Evolutionary conservation across 2,888 invertebrate genomes (phyloP), one percentile per base, ranked within the genome.

Genomic region (Eustalomyia histrio): DNA sequence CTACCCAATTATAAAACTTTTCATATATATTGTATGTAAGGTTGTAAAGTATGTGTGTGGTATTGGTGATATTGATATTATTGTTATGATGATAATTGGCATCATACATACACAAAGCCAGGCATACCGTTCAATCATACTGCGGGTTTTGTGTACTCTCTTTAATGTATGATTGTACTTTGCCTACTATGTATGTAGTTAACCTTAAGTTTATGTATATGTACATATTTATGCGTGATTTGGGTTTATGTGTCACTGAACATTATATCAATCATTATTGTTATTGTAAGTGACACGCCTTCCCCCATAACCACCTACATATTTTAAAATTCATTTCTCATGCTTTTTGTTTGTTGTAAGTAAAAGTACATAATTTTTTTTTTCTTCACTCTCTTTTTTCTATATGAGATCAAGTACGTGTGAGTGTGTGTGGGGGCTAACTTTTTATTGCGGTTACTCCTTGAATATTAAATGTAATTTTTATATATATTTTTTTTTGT

Each of bases 241-340:
- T 81, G 76, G 81, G 81, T 78, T 81, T 73, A 18, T 74, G 55
- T 76, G 81, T 67, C 78, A 81, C 1, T 18, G 21, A 52, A 61
- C 18, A 65, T 10, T 35, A 29, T 53, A 29, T 65, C 24, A 3
- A 0, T 24, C 24, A 55, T n/a, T 55, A 21, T 35, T 35, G 17
- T 29, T 16, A 7, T 33, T 16, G 1, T 47, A 65, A 24, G 52
- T 71, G 69, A 50, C 76, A 69, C 69, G 64, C 64, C 69, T 21
- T 64, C 58, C 18, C 18, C 18, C 18, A 29, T n/a, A 12, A 68
- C 18, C 67, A 14, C 75, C 12, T 29, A 17, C 8, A 16, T n/a
- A 14, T 60, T 60, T 60, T 47, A 12, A 12, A 39, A 39, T 8
- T 39, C 39, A 12, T 39, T 39, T 14, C 39, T 39, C 29, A 29